Evolutionary conservation across 2,888 invertebrate species (phyloP).

Genomic region (Agonopterix subpropinquella): DNA sequence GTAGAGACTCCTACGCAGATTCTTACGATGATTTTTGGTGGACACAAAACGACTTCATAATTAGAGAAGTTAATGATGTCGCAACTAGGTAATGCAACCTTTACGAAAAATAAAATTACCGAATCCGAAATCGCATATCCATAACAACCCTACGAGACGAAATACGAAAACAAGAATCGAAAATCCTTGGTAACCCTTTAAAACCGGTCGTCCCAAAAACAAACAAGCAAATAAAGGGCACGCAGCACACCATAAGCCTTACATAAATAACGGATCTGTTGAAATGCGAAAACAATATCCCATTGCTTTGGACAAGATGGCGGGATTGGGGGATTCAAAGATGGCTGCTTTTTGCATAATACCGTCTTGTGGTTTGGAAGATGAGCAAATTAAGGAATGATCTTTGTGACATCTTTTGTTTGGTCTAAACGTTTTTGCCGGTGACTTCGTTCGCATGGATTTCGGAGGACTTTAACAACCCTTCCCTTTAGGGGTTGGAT

Average conservation of each 20-base stretch:
- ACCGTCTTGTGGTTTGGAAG: background rate
- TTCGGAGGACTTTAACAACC: too few species aligned
- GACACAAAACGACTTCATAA: too few species aligned
- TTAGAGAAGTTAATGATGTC: too few species aligned
- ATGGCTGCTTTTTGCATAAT: slow-evolving; percentile 44
- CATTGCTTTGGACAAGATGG: slow-evolving; percentile 42
- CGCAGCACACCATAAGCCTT: slow-evolving; percentile 35
- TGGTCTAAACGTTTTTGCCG: too few species aligned
- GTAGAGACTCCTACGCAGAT: too few species aligned
- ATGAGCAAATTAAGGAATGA: background rate
- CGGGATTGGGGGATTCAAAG: slow-evolving; percentile 32
- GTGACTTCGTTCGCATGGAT: too few species aligned
- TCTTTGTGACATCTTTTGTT: too few species aligned
- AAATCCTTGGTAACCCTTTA: slow-evolving; percentile 37
- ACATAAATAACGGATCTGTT: slow-evolving; percentile 70
- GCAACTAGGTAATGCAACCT: too few species aligned
- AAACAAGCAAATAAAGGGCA: slow-evolving; percentile 28
- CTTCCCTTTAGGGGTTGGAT: too few species aligned
- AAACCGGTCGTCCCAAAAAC: slow-evolving; percentile 25
- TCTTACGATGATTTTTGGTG: too few species aligned
- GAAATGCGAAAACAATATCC: slow-evolving; percentile 66
- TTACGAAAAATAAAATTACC: too few species aligned
- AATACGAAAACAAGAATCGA: slow-evolving; percentile 1
- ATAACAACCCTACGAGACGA: background rate
- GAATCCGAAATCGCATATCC: too few species aligned